These are phyloP conservation scores for Hypercompe scribonia DNA, from an alignment of 2,888 invertebrate genomes.

Conservation along the genomic window DNA sequence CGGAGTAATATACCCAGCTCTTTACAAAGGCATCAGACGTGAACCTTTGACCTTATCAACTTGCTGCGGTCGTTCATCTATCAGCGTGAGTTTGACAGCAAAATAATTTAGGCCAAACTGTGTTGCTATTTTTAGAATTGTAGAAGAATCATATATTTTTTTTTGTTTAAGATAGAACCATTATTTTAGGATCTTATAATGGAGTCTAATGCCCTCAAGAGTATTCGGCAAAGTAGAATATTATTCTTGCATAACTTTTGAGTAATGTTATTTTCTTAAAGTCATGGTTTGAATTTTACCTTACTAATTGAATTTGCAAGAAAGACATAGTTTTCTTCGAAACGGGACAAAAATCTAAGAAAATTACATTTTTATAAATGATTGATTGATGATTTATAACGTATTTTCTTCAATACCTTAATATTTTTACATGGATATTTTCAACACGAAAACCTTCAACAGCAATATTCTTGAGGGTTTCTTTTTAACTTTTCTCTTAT, in stretches of 20 bases:
- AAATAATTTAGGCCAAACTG: neutral
- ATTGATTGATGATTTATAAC: neutral
- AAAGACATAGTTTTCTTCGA: too few species aligned
- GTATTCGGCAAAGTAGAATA: too few species aligned
- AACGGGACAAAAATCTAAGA: neutral
- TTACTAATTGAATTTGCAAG: too few species aligned
- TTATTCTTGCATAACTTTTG: too few species aligned
- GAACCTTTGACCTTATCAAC: neutral
- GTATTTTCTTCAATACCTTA: neutral
- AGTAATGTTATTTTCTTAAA: neutral
- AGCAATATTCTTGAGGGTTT: neutral
- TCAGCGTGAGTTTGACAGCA: neutral
- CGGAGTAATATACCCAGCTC: neutral
- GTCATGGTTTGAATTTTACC: neutral
- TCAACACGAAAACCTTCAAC: neutral
- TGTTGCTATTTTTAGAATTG: neutral
- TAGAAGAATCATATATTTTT: neutral
- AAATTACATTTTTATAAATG: neutral
- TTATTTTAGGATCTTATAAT: too few species aligned
- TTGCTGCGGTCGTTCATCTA: neutral
- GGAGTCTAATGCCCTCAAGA: too few species aligned
- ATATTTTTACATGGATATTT: neutral
- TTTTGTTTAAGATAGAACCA: neutral
- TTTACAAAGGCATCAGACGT: neutral
- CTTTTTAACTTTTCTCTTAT: neutral